Conservation (phyloP, 2,888 invertebrate genomes). For the Scrobipalpa atriplicella region DNA sequence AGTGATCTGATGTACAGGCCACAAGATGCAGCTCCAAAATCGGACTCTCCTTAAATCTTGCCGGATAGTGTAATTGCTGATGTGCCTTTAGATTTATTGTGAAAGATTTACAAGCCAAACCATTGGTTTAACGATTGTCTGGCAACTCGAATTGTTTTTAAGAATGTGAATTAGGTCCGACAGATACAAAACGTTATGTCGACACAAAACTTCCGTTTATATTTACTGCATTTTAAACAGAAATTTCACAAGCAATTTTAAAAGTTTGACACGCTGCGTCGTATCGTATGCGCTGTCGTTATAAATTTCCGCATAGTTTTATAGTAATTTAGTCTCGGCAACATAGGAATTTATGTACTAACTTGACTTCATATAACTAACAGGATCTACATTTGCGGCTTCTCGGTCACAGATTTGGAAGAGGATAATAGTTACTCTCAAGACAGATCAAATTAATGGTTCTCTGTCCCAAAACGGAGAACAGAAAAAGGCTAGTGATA, state of each 20-base stretch:
- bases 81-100: conserved; percentile 40
- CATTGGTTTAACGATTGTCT: conserved; percentile 40
- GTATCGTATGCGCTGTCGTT: background rate
- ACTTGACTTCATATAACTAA: background rate
- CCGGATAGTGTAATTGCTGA: conserved; percentile 48
- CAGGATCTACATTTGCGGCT: background rate
- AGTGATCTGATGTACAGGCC: conserved; percentile 43
- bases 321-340: background rate
- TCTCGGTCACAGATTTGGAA: background rate
- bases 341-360: conserved; percentile 13
- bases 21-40: conserved; percentile 35
- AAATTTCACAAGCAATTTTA: background rate
- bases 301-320: background rate
- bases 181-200: conserved; percentile 7
- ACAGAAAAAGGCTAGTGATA: conserved; percentile 38
- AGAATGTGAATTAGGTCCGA: background rate
- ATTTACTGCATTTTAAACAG: background rate
- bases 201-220: conserved; percentile 14
- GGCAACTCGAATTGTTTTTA: conserved; percentile 30
- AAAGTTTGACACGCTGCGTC: background rate
- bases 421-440: conserved; percentile 16
- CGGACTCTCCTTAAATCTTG: conserved; percentile 41
- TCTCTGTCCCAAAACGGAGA: conserved; percentile 31
- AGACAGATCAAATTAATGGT: conserved; percentile 18
- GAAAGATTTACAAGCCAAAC: conserved; percentile 41